These are phyloP conservation scores for Heliocidaris tuberculata DNA, from an alignment of 35 echinoderm and acorn worm genomes.

Conservation along the genomic window DNA sequence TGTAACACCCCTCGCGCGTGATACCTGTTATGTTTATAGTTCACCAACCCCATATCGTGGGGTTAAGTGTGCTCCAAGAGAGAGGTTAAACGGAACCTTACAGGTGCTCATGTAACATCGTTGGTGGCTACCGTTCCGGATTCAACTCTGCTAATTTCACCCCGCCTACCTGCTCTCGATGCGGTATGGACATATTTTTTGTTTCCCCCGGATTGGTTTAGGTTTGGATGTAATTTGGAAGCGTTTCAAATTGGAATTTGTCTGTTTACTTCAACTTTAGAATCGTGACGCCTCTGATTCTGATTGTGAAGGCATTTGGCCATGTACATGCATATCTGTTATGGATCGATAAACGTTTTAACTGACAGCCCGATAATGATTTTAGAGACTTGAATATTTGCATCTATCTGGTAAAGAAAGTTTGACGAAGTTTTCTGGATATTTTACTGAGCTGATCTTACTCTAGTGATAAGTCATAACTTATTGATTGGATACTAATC, in stretches of 20 bases:
- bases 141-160: not conserved
- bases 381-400: not conserved
- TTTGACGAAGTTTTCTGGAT: not conserved
- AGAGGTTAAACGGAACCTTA: not conserved
- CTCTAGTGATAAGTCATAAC: no score
- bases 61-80: not conserved
- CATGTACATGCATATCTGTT: not conserved
- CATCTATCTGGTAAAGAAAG: no score
- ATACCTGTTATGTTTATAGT: conserved; percentile 3
- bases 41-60: not conserved
- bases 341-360: not conserved
- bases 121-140: not conserved
- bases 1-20: not conserved
- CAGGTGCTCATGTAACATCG: not conserved
- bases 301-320: not conserved
- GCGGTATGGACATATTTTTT: not conserved
- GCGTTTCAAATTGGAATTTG: not conserved
- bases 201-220: not conserved
- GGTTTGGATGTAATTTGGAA: not conserved
- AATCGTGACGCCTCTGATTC: not conserved
- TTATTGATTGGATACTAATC: no score
- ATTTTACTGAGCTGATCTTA: not conserved
- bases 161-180: not conserved
- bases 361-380: not conserved
- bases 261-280: not conserved